phyloP scores from a whole-genome alignment of 2,113 vertebrate genomes.

The Canis aureus region DNA sequence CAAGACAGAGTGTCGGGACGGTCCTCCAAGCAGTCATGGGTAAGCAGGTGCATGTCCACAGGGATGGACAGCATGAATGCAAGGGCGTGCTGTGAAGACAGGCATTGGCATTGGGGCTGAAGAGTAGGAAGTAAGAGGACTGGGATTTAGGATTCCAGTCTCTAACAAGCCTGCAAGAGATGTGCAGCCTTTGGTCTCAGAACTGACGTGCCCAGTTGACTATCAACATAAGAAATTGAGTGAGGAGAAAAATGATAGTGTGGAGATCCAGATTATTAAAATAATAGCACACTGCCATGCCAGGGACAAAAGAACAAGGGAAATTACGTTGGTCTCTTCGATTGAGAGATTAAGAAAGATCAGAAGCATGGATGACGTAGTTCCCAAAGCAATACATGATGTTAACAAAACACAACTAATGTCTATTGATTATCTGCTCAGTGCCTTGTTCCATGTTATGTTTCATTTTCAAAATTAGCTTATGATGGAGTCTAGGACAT shows the following conservation, averaged over 20 bases:
- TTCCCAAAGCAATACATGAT: not conserved
- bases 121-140: not conserved
- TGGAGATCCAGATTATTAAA: not conserved
- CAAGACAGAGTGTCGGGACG: not conserved
- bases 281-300: not conserved
- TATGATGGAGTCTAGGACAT: not conserved
- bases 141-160: not conserved
- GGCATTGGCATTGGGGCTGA: not conserved
- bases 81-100: not conserved
- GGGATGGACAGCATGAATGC: not conserved
- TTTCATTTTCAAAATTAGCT: slow-evolving; percentile 14
- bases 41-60: not conserved
- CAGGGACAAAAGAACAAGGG: not conserved
- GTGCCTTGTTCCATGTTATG: not conserved
- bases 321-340: not conserved
- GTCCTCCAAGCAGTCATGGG: not conserved
- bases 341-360: not conserved
- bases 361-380: not conserved
- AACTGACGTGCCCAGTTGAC: not conserved
- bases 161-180: not conserved
- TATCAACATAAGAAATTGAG: not conserved
- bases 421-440: not conserved
- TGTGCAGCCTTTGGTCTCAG: not conserved
- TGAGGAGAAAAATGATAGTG: not conserved
- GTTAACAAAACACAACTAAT: not conserved